A percentile compares a stretch with the other conserved stretches of the same genome.
Conservation (phyloP, 1,140 invertebrate species). For the Conus betulinus region DNA sequence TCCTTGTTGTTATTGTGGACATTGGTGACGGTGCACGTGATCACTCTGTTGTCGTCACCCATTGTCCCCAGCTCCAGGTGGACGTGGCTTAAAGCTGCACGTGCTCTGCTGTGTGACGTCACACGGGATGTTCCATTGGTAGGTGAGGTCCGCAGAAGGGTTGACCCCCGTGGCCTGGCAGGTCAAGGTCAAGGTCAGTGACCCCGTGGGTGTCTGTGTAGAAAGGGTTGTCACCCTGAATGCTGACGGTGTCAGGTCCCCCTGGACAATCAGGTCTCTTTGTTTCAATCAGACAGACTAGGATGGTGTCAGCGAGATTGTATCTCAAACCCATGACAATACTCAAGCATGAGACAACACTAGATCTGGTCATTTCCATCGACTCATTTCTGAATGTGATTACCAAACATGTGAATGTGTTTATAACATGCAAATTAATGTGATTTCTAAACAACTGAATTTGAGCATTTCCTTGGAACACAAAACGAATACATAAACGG, state of each 20-base stretch:
- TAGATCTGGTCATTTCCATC: no score
- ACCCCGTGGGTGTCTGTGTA: not conserved
- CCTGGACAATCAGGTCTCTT: not conserved
- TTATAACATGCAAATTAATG: no score
- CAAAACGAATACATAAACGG: no score
- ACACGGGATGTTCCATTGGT: not conserved
- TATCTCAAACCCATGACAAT: no score
- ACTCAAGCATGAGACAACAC: no score
- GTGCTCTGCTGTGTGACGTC: not conserved
- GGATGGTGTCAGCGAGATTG: no score
- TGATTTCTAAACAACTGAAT: no score
- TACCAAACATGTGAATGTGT: no score
- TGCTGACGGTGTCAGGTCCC: not conserved
- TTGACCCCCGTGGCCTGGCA: not conserved
- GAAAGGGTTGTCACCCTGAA: not conserved
- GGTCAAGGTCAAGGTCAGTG: not conserved
- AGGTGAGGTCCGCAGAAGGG: not conserved
- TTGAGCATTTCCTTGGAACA: no score
- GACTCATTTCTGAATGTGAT: no score
- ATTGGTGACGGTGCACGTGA: not conserved
- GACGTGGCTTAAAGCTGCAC: conserved; percentile 13
- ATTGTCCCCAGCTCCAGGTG: not conserved
- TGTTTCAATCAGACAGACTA: no score
- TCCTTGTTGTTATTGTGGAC: not conserved
- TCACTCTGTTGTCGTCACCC: not conserved